Base-by-base conservation (phyloP, 1,140 invertebrate species). In the Drosophila mojavensis region DNA sequence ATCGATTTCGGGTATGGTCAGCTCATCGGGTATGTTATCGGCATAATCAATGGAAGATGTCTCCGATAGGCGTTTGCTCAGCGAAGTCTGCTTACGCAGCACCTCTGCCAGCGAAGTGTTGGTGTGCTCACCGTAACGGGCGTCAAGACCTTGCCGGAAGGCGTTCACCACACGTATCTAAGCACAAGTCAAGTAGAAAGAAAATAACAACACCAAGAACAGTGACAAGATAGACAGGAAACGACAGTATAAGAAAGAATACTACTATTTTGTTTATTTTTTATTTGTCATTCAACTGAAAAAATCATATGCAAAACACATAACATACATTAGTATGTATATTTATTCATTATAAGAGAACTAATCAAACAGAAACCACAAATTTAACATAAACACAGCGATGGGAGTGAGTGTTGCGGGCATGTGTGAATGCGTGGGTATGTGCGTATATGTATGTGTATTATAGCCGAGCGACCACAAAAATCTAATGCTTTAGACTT, bases 141-240 rank as follows among this genome's bases (percentile, higher is more conserved):
- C 95, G 95, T 99, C 98, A 94, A 99, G 95, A 93, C 97, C 98
- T 95, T 98, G 98, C 93, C 98, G 97, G 95, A 99, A 99, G 94
- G 98, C 98, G 95, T 99, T 99, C 94, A 99, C 98, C 95, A 99
- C 98, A 95, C 98, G 97, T 94, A 99, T 99, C 98, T 98, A 96
- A 48, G 50, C 65, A 60, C 43, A 74, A 61, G 64, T 59, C 26
- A 55, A 71, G 51, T 70, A 81, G 68, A 82, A 86, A 85, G 70
- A 85, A 68, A 84, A 82, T 56, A 89, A 75, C 77, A 90, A 81
- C 78, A 78, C 74, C 75, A 56, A 89, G 26, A 80, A 88, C 82
- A 85, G 71, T 88, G 79, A 89, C 78, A 89, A 80, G 63, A 78
- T 59, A 70, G 74, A 78, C 63, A 71, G 51, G 11, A 75, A 69